phyloP scores from a whole-genome alignment of 2,797 vertebrate species.

The Scarus forsteni region DNA sequence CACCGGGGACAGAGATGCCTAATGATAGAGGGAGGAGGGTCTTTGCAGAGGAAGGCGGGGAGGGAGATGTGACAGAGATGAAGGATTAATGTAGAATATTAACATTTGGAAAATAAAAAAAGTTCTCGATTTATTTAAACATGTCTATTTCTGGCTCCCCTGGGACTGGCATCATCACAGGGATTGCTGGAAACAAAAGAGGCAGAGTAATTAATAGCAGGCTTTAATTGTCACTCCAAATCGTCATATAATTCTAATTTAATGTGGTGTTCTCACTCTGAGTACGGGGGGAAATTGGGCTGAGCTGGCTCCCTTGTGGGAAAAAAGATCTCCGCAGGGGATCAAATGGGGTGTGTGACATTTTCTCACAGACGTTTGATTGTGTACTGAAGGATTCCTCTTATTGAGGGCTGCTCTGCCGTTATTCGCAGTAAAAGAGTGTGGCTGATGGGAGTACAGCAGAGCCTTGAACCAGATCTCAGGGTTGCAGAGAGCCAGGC shows the following conservation, averaged over 20 bases:
- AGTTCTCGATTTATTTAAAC: slow-evolving; percentile 56
- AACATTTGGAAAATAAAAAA: slow-evolving; percentile 67
- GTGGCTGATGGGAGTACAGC: slow-evolving; percentile 57
- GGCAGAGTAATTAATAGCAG: slow-evolving; percentile 67
- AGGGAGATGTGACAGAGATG: slow-evolving; percentile 71
- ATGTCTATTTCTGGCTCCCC: slow-evolving; percentile 51
- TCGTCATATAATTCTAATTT: slow-evolving; percentile 63
- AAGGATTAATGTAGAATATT: slow-evolving; percentile 71
- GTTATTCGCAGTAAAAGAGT: slow-evolving; percentile 3
- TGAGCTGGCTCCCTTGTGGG: slow-evolving; percentile 42
- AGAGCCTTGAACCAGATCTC: slow-evolving; percentile 52
- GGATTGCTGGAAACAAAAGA: slow-evolving; percentile 65
- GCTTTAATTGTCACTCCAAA: slow-evolving; percentile 65
- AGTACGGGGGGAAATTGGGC: slow-evolving; percentile 47
- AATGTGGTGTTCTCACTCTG: slow-evolving; percentile 42
- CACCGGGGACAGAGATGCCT: slow-evolving; percentile 77
- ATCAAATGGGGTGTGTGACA: slow-evolving; percentile 61
- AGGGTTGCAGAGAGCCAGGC: slow-evolving; percentile 31
- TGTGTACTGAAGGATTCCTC: slow-evolving; percentile 56
- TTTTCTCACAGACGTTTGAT: slow-evolving; percentile 71
- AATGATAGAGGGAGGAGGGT: slow-evolving; percentile 75
- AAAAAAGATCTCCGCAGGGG: slow-evolving; percentile 51
- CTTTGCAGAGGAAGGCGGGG: slow-evolving; percentile 56
- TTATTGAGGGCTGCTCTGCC: slow-evolving; percentile 37
- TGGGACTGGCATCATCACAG: slow-evolving; percentile 46